A percentile compares a stretch with the other conserved stretches of the same genome.
phyloP scores from a whole-genome alignment of 2,113 vertebrate species.

The Siniperca knerii region DNA sequence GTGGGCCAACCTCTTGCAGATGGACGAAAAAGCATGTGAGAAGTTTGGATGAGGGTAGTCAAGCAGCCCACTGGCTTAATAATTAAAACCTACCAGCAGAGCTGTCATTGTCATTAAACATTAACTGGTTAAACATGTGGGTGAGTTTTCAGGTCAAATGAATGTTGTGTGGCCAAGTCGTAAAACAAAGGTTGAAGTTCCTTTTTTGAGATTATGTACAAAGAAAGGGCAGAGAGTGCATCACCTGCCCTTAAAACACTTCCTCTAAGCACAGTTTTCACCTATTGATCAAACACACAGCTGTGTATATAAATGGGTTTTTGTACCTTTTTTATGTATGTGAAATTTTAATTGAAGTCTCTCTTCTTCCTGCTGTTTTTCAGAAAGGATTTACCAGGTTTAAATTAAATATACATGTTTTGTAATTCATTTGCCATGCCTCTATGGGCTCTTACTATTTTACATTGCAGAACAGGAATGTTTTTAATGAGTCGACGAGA shows the following conservation, averaged over 20 bases:
- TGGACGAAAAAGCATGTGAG: background rate
- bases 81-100: background rate
- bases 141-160: background rate
- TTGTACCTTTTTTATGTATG: too few relatives aligned
- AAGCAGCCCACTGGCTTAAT: background rate
- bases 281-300: background rate
- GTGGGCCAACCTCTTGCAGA: background rate
- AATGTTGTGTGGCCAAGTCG: background rate
- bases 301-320: background rate
- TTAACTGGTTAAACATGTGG: background rate
- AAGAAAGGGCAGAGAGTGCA: conserved; percentile 2
- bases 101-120: background rate
- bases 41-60: background rate
- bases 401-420: background rate
- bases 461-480: background rate
- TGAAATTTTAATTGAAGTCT: background rate
- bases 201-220: conserved; percentile 20
- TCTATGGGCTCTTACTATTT: background rate
- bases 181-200: conserved; percentile 52
- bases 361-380: background rate
- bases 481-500: too few relatives aligned
- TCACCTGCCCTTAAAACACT: background rate
- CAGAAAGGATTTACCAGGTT: background rate
- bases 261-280: background rate
- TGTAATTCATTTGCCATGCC: background rate